Evolutionary conservation across 2,113 vertebrate species (phyloP), one percentile per base, ranked within the genome.

Genomic region (Neogobius melanostomus): DNA sequence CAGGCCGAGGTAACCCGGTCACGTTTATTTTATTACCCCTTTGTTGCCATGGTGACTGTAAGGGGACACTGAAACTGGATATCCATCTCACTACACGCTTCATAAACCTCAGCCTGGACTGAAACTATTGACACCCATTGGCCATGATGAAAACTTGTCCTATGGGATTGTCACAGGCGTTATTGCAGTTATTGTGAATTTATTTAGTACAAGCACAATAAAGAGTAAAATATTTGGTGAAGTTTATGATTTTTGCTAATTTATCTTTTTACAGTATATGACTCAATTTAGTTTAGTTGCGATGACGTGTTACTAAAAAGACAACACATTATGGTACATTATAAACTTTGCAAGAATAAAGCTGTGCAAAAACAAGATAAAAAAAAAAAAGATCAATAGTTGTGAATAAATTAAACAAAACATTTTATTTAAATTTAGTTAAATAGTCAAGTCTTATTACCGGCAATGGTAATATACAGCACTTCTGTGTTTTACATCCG

Each of bases 51-150:
- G 80, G 80, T 4, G 52, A 86, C 2, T 6, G 76, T 54, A 82
- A 90, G 16, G 52, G 42, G 7, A 85, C 66, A 66, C 80, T 45
- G 75, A 78, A 42, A 85, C n/a, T 6, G 50, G 71, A 89, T 51
- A 62, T 52, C 8, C 7, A 2, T 8, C 15, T 45, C 54, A 15
- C 56, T 7, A 51, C 44, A 6, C 46, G 8, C 28, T 64, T 59
- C 62, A 16, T 60, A 52, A 56, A 16, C 7, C 12, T 12, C 7
- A 56, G 17, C 10, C 17, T 56, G 9, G 53, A 56, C 53, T 56
- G 17, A 56, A 56, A 56, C 53, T 54, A 21, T 56, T 36, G 28
- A 8, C 7, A n/a, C 50, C 16, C 14, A 52, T n/a, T 52, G 53
- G 17, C 10, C 28, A 21, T 11, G 28, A 17, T 56, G 53, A 6